Conservation (phyloP, 2,888 invertebrate species). For the Dioctria rufipes region DNA sequence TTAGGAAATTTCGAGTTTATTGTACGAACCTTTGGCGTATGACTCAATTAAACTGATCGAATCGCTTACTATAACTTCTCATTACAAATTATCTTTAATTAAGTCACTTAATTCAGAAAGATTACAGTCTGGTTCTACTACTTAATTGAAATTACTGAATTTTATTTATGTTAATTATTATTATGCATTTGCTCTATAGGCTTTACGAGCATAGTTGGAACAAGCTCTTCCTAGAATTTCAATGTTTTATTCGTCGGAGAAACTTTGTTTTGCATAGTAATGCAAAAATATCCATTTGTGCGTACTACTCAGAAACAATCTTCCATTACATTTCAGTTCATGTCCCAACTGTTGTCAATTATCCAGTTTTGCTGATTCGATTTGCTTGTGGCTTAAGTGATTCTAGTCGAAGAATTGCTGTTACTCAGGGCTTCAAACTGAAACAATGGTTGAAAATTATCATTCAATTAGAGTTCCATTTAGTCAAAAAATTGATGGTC, state of each 20-base stretch:
- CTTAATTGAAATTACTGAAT: too few relatives aligned
- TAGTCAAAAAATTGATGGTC: conserved; percentile 59
- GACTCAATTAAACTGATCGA: too few relatives aligned
- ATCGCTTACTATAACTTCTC: too few relatives aligned
- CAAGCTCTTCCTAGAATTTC: conserved; percentile 42
- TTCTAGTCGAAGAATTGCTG: not conserved
- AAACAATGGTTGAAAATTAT: conserved; percentile 57
- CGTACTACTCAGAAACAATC: conserved; percentile 2
- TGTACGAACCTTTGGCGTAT: too few relatives aligned
- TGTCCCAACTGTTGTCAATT: conserved; percentile 41
- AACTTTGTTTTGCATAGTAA: not conserved
- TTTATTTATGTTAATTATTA: too few relatives aligned
- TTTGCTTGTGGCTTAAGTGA: conserved; percentile 6
- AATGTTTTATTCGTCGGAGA: conserved; percentile 4
- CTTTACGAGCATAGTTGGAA: too few relatives aligned
- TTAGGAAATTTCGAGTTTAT: too few relatives aligned
- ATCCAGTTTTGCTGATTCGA: conserved; percentile 23
- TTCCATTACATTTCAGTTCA: conserved; percentile 49
- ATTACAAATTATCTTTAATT: too few relatives aligned
- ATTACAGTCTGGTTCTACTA: too few relatives aligned
- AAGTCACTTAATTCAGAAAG: too few relatives aligned
- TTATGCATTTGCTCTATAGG: too few relatives aligned
- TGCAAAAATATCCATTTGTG: conserved; percentile 35
- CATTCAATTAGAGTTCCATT: conserved; percentile 59
- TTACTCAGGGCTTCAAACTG: conserved; percentile 7